These are phyloP conservation scores for Nomada ferruginata DNA, from an alignment of 2,888 invertebrate genomes.

Conservation along the genomic window DNA sequence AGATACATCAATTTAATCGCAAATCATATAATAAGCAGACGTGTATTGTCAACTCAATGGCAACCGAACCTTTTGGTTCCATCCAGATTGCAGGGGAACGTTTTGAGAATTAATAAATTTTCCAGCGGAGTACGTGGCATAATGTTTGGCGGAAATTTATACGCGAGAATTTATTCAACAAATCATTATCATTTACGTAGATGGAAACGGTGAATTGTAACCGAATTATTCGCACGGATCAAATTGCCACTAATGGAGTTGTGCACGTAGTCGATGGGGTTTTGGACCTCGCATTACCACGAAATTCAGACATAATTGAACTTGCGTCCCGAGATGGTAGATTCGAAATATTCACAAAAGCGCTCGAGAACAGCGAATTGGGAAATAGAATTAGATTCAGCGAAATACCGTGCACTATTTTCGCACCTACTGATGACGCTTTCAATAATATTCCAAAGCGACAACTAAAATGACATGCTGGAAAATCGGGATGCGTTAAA, in stretches of 20 bases:
- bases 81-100: conserved; percentile 28
- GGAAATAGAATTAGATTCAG: conserved; percentile 26
- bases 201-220: conserved; percentile 55
- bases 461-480: conserved; percentile 23
- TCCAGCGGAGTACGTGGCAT: conserved; percentile 29
- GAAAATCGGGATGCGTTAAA: conserved; percentile 24
- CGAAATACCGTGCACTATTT: conserved; percentile 43
- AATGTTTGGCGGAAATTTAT: background rate
- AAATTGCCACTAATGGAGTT: conserved; percentile 47
- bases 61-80: conserved; percentile 27
- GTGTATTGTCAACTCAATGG: conserved; percentile 41
- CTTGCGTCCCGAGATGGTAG: conserved; percentile 44
- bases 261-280: conserved; percentile 53
- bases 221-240: conserved; percentile 50
- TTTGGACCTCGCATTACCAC: conserved; percentile 34
- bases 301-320: conserved; percentile 44
- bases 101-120: conserved; percentile 53
- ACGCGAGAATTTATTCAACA: conserved; percentile 1
- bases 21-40: conserved; percentile 43
- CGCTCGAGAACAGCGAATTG: conserved; percentile 34
- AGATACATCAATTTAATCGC: conserved; percentile 35
- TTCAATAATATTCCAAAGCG: conserved; percentile 29
- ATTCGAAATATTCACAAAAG: conserved; percentile 46
- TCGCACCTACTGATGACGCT: conserved; percentile 47
- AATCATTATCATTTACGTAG: background rate